Evolutionary conservation across 2,113 vertebrate genomes (phyloP).

Genomic region (Indicator maculatus): DNA sequence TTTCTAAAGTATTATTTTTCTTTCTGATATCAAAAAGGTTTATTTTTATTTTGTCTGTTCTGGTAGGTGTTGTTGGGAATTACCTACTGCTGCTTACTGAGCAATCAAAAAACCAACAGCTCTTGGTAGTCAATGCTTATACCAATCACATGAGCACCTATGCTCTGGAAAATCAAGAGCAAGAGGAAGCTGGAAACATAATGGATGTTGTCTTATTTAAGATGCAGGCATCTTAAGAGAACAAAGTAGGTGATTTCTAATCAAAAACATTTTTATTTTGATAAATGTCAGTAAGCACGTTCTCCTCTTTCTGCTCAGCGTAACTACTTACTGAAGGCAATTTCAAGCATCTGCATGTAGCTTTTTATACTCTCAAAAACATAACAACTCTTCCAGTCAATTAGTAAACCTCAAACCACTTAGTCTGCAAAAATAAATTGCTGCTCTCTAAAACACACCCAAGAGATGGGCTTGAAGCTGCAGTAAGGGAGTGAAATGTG

Average conservation of each 20-base stretch:
- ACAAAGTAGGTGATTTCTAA: slow-evolving; percentile 14
- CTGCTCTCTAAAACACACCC: neutral
- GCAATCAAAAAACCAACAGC: neutral
- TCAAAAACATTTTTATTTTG: neutral
- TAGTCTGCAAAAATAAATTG: neutral
- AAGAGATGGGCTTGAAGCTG: neutral
- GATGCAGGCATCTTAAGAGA: neutral
- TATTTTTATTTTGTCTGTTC: neutral
- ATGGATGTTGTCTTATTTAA: neutral
- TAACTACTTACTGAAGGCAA: neutral
- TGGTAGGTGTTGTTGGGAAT: neutral
- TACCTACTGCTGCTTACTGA: neutral
- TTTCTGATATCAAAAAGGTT: neutral
- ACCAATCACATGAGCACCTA: neutral
- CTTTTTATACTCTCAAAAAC: neutral
- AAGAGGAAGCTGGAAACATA: neutral
- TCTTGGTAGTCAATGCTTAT: neutral
- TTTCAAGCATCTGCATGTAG: neutral
- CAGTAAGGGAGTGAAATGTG: neutral
- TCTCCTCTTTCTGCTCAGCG: neutral
- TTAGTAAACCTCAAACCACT: slow-evolving; percentile 5
- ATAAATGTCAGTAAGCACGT: neutral
- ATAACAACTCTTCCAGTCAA: neutral
- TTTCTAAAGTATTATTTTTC: neutral
- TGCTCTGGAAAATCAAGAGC: neutral